phyloP scores from a whole-genome alignment of 2,888 invertebrate genomes.

The Acrocera orbiculus region DNA sequence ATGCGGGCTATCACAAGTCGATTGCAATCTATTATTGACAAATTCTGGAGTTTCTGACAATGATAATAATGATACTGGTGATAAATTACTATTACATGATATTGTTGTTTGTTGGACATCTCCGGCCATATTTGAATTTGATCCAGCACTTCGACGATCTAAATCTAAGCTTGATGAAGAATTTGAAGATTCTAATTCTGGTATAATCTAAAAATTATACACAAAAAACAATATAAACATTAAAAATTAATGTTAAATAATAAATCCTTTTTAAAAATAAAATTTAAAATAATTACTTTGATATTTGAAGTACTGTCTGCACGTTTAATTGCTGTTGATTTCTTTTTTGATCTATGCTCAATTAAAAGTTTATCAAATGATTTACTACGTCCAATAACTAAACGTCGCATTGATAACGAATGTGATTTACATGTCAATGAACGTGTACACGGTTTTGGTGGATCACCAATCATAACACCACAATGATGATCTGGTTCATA shows the following conservation, averaged over 20 bases:
- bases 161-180: conserved; percentile 15
- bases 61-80: neutral
- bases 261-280: neutral
- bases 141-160: conserved; percentile 12
- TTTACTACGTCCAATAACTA: conserved; percentile 52
- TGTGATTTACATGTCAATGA: conserved; percentile 57
- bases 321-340: conserved; percentile 1
- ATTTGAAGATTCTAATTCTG: conserved; percentile 15
- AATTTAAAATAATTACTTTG: neutral
- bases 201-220: too few relatives aligned
- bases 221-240: too few relatives aligned
- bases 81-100: neutral
- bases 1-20: neutral
- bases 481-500: conserved; percentile 73
- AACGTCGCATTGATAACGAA: conserved; percentile 49
- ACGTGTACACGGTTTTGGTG: conserved; percentile 55
- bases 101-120: conserved; percentile 8
- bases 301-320: conserved; percentile 1
- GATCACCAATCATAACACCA: conserved; percentile 50
- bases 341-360: conserved; percentile 27
- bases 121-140: conserved; percentile 10
- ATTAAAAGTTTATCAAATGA: conserved; percentile 57
- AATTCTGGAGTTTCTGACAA: neutral
- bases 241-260: too few relatives aligned
- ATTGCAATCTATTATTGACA: neutral